Conservation (phyloP, 1,140 invertebrate species). For the Lycorma delicatula region DNA sequence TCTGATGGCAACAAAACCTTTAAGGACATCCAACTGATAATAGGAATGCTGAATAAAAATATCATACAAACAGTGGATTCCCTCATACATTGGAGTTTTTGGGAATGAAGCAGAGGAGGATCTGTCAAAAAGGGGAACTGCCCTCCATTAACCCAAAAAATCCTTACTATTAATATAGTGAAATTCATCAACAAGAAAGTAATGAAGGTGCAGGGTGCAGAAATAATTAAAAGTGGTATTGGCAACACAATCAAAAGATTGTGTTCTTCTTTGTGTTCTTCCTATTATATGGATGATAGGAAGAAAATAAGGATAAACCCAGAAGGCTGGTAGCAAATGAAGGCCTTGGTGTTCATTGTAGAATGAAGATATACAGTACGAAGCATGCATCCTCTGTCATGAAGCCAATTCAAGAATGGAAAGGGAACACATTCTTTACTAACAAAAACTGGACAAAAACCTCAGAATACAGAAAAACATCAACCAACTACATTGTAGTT, state of each 20-base stretch:
- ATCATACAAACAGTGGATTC: not conserved
- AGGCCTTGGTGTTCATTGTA: not conserved
- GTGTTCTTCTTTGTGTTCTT: too few species aligned
- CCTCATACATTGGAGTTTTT: not conserved
- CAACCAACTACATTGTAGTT: not conserved
- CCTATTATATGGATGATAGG: too few species aligned
- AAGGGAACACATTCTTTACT: not conserved
- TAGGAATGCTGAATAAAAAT: not conserved
- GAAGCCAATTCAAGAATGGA: not conserved
- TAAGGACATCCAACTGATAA: not conserved
- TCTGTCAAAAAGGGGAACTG: not conserved
- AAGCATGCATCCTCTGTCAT: not conserved
- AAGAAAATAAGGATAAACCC: not conserved
- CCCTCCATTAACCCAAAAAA: not conserved
- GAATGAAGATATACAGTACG: not conserved
- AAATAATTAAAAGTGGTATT: not conserved
- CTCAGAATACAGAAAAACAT: not conserved
- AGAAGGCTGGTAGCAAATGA: not conserved
- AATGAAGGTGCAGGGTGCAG: not conserved
- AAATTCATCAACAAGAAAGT: not conserved
- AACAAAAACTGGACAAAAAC: not conserved
- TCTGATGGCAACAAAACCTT: not conserved
- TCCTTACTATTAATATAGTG: not conserved
- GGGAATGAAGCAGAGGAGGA: not conserved
- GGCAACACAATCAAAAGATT: not conserved